Evolutionary conservation across 1,140 invertebrate genomes (phyloP), one percentile per base, ranked within the genome.

Genomic region (Aphis gossypii): DNA sequence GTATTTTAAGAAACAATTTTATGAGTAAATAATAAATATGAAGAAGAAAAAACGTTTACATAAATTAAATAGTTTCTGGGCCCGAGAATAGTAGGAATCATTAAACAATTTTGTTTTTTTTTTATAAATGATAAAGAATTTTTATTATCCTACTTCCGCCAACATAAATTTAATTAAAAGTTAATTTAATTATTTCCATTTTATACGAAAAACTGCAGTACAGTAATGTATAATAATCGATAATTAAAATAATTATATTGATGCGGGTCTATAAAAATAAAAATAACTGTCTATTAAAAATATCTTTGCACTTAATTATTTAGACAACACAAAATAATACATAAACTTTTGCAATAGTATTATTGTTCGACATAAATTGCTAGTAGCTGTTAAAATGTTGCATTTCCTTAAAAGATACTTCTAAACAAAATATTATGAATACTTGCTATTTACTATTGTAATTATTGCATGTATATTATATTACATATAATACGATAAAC

Each of bases 131-230:
- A n/a, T n/a, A 5, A 14, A 68, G 60, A 68, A 68, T 18, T 68
- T 76, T 76, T n/a, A 76, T 76, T n/a, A 76, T 7, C 60, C 30
- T n/a, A 76, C 23, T 76, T 76, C 60, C 60, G 60, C 30, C 18
- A 76, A n/a, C n/a, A 76, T 76, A 76, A 76, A 76, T 76, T 76
- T 76, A 68, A 68, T 68, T 68, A 68, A 68, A 30, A 68, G 30
- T 68, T 68, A 30, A 68, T 68, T 68, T 68, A 18, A 76, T 76
- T 35, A n/a, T 76, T 76, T 76, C 4, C n/a, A n/a, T 76, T n/a
- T n/a, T 76, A 76, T n/a, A 76, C n/a, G 4, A 76, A 76, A 76
- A 76, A 68, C 30, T 68, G 30, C 30, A 68, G 14, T n/a, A 76
- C 60, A 76, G 30, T n/a, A 76, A 14, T n/a, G 5, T n/a, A 35